Conservation (phyloP, 2,797 vertebrate genomes). For the Momotus momota region DNA sequence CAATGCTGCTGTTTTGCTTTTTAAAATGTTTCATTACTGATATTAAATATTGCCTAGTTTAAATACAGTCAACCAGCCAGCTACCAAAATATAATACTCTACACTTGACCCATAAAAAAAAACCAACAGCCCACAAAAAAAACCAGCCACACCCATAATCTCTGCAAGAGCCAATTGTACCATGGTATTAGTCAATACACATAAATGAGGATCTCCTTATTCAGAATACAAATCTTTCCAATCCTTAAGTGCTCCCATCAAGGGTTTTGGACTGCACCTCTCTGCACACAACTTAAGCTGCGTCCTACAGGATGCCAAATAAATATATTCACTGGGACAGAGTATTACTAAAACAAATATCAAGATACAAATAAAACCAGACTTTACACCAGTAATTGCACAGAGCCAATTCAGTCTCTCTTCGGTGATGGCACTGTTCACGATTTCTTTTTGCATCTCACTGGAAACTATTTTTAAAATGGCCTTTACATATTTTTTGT, state of each 20-base stretch:
- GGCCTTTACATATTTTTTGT: neutral
- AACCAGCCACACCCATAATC: neutral
- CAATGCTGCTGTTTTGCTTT: neutral
- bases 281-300: neutral
- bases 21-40: neutral
- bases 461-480: neutral
- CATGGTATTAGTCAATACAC: neutral
- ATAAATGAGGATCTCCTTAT: neutral
- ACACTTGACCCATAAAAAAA: neutral
- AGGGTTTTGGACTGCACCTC: neutral
- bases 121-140: neutral
- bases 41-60: neutral
- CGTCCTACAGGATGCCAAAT: neutral
- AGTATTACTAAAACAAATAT: conserved; percentile 15
- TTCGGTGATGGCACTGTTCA: neutral
- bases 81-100: neutral
- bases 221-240: neutral
- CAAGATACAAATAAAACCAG: neutral
- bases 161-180: neutral
- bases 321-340: neutral
- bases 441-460: neutral
- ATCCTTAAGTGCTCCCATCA: neutral
- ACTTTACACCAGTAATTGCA: neutral
- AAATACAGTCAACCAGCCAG: neutral
- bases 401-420: neutral